A percentile compares a stretch with the other conserved stretches of the same genome.
Conservation (phyloP, 2,113 vertebrate species). For the Petaurus breviceps region DNA sequence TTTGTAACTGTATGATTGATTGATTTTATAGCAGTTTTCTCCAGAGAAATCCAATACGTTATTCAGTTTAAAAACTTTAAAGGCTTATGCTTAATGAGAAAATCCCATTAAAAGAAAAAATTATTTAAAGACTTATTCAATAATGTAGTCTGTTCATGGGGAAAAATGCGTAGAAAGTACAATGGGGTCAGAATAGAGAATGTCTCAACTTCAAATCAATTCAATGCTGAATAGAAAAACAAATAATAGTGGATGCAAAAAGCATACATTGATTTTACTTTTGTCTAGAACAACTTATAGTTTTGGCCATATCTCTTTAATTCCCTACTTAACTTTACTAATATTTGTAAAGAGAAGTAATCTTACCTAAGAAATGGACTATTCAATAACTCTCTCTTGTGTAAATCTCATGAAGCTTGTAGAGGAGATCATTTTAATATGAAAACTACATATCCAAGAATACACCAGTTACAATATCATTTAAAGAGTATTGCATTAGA, state of each 20-base stretch:
- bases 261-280: background rate
- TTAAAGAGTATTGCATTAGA: background rate
- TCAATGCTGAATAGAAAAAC: background rate
- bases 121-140: background rate
- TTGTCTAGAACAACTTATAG: background rate
- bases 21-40: background rate
- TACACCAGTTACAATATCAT: background rate
- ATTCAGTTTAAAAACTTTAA: background rate
- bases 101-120: background rate
- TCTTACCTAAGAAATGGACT: background rate
- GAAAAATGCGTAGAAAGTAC: background rate
- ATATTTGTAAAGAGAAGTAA: background rate
- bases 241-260: background rate
- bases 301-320: background rate
- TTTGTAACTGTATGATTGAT: background rate
- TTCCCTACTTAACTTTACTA: background rate
- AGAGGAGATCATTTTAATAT: background rate
- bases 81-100: background rate
- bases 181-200: background rate
- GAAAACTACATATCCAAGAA: background rate
- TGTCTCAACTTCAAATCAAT: background rate
- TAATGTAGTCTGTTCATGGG: background rate
- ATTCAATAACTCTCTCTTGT: background rate
- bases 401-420: background rate
- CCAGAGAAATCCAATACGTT: background rate